Percentiles rank a stretch among this genome's conserved stretches.
phyloP scores from a whole-genome alignment of 2,113 vertebrate genomes.

The Gorsachius goisagi region DNA sequence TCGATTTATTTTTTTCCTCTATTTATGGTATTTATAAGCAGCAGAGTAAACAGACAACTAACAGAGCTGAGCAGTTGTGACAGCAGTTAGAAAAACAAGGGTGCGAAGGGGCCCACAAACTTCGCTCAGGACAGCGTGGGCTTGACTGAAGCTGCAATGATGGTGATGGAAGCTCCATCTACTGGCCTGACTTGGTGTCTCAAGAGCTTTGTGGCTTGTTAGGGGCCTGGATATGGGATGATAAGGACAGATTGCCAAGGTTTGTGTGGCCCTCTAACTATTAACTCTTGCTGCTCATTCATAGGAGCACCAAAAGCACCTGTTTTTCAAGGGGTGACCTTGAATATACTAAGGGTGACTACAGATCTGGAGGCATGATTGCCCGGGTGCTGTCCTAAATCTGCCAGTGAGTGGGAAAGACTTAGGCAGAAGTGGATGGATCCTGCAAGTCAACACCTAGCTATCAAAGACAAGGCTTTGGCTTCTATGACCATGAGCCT shows the following conservation, averaged over 20 bases:
- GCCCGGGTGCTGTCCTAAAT: neutral
- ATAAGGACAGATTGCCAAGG: neutral
- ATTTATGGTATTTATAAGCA: neutral
- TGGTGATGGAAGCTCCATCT: neutral
- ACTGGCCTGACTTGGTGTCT: neutral
- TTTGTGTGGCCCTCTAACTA: neutral
- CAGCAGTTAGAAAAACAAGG: neutral
- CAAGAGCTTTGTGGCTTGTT: neutral
- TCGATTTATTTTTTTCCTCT: neutral
- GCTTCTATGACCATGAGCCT: neutral
- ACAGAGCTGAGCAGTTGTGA: neutral
- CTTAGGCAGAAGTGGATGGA: neutral
- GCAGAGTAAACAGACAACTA: neutral
- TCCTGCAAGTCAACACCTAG: neutral
- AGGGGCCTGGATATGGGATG: neutral
- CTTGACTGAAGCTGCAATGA: neutral
- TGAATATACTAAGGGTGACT: neutral
- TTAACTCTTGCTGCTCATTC: neutral
- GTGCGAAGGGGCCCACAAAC: neutral
- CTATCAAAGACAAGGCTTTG: neutral
- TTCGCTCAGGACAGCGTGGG: neutral
- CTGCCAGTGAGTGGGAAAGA: neutral
- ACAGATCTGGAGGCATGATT: neutral
- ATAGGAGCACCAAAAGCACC: neutral
- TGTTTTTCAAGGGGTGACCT: neutral